These are phyloP conservation scores for Chiloscyllium plagiosum DNA, from an alignment of 2,113 vertebrate species.

Conservation along the genomic window DNA sequence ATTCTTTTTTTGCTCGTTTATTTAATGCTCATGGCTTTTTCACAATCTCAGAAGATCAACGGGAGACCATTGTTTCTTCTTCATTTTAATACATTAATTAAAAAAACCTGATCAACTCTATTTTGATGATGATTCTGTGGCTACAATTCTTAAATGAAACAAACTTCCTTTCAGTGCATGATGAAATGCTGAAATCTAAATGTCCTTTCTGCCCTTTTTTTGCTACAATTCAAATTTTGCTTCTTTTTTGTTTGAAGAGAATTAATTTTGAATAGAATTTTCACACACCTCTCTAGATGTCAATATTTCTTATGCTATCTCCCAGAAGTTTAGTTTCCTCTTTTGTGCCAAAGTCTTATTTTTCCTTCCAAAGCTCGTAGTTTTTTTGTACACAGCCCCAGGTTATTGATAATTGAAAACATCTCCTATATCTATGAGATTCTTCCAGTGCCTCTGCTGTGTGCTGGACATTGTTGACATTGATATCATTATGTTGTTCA, in stretches of 20 bases:
- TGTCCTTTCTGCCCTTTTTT: background rate
- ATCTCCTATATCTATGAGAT: too few relatives aligned
- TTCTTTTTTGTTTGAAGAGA: background rate
- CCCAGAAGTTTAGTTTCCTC: too few relatives aligned
- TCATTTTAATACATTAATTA: background rate
- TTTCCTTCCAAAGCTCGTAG: too few relatives aligned
- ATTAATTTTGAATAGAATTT: background rate
- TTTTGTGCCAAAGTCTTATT: too few relatives aligned
- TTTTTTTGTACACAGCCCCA: too few relatives aligned
- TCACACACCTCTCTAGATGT: background rate
- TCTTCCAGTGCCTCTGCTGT: too few relatives aligned
- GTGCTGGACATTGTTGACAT: too few relatives aligned
- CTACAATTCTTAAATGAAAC: background rate
- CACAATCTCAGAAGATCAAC: background rate
- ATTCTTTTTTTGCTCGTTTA: background rate
- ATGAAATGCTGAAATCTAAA: background rate
- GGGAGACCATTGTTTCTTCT: background rate
- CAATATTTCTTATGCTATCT: too few relatives aligned
- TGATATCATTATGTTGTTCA: too few relatives aligned
- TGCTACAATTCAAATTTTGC: background rate
- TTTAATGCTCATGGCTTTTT: background rate
- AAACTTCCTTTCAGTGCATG: background rate
- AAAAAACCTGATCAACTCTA: background rate
- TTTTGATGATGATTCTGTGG: background rate
- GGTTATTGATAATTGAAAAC: too few relatives aligned